Conservation (phyloP, 2,113 vertebrate genomes). For the Gallinago paraguaiae region DNA sequence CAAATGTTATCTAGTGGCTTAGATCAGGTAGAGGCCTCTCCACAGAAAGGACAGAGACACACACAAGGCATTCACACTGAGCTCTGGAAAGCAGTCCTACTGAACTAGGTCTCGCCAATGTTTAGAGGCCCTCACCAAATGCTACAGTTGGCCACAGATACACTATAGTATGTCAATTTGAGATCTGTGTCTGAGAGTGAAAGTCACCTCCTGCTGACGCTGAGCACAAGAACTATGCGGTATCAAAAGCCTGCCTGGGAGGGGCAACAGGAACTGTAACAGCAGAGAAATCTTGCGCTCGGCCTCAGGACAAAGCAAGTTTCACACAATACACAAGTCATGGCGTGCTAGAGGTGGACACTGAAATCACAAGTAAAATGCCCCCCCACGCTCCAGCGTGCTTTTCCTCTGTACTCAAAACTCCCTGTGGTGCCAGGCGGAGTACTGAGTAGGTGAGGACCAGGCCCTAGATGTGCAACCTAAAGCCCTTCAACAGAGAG, state of each 20-base stretch:
- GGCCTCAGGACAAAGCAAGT: neutral
- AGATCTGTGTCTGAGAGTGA: neutral
- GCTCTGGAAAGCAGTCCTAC: neutral
- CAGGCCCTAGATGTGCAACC: neutral
- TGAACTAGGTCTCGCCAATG: neutral
- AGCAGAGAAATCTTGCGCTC: neutral
- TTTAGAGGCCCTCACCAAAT: neutral
- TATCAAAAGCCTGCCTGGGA: neutral
- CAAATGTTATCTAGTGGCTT: neutral
- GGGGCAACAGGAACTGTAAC: neutral
- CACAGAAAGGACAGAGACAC: neutral
- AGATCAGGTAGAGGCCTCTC: neutral
- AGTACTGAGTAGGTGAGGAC: neutral
- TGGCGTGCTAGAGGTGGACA: neutral
- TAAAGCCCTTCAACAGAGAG: constrained; percentile 83
- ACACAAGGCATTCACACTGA: neutral
- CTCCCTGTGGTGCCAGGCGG: neutral
- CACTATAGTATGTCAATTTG: neutral
- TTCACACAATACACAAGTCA: neutral
- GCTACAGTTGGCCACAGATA: neutral
- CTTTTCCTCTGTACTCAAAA: neutral
- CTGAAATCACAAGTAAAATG: neutral
- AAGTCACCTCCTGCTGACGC: neutral
- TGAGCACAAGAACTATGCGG: neutral
- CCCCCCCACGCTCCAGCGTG: neutral